phyloP scores from a whole-genome alignment of 2,797 vertebrate species.

The Intellagama lesueurii region DNA sequence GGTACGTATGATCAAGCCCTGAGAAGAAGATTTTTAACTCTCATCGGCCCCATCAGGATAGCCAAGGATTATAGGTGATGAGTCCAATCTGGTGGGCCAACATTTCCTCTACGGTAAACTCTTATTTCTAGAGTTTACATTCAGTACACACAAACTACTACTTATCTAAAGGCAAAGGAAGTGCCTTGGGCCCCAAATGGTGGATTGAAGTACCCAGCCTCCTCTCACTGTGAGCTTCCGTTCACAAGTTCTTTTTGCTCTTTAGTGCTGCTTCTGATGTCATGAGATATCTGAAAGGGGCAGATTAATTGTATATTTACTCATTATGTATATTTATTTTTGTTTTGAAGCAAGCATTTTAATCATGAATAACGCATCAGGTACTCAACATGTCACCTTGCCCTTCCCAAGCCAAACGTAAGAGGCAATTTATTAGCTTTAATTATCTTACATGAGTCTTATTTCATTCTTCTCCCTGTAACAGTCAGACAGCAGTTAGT shows the following conservation, averaged over 20 bases:
- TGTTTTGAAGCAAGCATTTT: constrained; percentile 1
- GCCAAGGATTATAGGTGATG: no score
- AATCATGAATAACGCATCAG: neutral
- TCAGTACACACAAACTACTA: no score
- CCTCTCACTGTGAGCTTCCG: no score
- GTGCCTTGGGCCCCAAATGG: no score
- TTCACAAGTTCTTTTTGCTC: neutral
- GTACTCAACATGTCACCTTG: neutral
- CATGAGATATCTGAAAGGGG: neutral
- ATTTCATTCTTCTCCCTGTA: constrained; percentile 47
- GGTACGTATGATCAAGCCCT: no score
- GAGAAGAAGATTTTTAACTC: no score
- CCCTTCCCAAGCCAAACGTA: neutral
- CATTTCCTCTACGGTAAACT: no score
- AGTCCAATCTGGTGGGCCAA: no score
- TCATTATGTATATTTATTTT: constrained; percentile 5
- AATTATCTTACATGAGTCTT: constrained; percentile 58
- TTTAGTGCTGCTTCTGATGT: neutral
- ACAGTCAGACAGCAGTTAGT: constrained; percentile 64
- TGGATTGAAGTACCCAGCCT: no score
- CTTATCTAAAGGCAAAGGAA: no score
- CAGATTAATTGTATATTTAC: neutral
- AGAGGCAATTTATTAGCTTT: constrained; percentile 49
- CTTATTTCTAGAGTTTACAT: no score
- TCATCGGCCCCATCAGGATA: no score